These are phyloP conservation scores for Haliclona indistincta DNA, from an alignment of 37 sponge, comb jelly and placozoan species.

Conservation along the genomic window DNA sequence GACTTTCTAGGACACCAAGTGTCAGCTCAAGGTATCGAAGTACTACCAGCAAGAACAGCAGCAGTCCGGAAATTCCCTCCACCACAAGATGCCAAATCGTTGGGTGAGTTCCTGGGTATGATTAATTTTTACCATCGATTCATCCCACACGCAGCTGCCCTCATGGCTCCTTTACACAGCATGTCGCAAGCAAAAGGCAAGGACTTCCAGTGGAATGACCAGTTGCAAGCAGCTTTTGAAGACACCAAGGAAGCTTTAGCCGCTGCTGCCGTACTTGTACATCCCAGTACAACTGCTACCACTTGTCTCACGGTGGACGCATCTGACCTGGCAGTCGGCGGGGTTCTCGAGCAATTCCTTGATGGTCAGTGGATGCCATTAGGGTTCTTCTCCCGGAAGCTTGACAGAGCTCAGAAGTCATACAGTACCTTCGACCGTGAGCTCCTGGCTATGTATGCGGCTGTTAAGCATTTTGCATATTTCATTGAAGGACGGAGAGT, in stretches of 20 bases:
- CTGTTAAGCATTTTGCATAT: conserved; percentile 42
- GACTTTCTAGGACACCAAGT: not conserved
- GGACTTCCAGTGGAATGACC: conserved; percentile 10
- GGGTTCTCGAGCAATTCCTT: conserved; percentile 10
- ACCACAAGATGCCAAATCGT: not conserved
- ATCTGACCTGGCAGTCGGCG: conserved; percentile 18
- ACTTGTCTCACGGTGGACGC: conserved; percentile 19
- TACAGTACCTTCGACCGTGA: conserved; percentile 62
- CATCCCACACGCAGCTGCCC: conserved; percentile 25
- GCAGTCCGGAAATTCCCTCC: not conserved
- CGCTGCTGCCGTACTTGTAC: conserved; percentile 1
- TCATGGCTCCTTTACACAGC: conserved; percentile 27
- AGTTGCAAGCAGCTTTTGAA: conserved; percentile 13
- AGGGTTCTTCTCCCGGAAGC: conserved; percentile 10
- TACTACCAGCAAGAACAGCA: not conserved
- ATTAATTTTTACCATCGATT: conserved; percentile 56
- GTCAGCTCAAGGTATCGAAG: not conserved
- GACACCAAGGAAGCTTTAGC: conserved; percentile 20
- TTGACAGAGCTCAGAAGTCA: conserved; percentile 12
- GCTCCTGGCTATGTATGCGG: conserved; percentile 28
- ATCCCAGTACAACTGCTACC: conserved; percentile 9
- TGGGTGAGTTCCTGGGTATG: conserved; percentile 35
- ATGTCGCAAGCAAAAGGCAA: not conserved
- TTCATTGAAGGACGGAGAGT: conserved; percentile 36
- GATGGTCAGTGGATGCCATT: not conserved